Conservation (phyloP, 2,888 invertebrate species). For the Argyresthia goedartella region DNA sequence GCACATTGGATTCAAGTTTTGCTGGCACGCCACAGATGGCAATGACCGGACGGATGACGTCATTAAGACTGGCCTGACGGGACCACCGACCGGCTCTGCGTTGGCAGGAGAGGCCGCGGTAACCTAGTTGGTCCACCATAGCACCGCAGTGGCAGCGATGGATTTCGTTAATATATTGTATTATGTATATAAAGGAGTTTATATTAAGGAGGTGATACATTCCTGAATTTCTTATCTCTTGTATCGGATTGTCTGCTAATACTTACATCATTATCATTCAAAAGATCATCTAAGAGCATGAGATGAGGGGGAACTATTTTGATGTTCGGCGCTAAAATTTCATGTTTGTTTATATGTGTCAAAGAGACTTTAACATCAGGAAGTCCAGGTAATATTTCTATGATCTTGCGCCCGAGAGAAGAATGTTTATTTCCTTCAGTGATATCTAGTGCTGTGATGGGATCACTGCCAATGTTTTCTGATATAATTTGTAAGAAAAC, state of each 20-base stretch:
- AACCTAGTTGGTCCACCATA: no score
- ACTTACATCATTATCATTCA: background rate
- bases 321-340: background rate
- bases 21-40: no score
- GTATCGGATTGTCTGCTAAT: background rate
- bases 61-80: no score
- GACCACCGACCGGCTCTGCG: no score
- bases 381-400: background rate
- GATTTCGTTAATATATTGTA: no score
- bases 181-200: background rate
- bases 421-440: constrained; percentile 10
- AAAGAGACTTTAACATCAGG: constrained; percentile 1
- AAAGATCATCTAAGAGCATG: background rate
- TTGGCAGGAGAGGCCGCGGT: no score
- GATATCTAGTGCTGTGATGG: constrained; percentile 11
- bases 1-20: no score
- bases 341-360: background rate
- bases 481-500: constrained; percentile 15
- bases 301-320: background rate
- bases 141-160: no score
- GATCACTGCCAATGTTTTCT: constrained; percentile 14
- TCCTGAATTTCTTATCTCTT: no score
- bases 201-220: no score
- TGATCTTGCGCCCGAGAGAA: constrained; percentile 3
- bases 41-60: no score